Conservation (phyloP, 1,140 invertebrate species). For the Homarus americanus region DNA sequence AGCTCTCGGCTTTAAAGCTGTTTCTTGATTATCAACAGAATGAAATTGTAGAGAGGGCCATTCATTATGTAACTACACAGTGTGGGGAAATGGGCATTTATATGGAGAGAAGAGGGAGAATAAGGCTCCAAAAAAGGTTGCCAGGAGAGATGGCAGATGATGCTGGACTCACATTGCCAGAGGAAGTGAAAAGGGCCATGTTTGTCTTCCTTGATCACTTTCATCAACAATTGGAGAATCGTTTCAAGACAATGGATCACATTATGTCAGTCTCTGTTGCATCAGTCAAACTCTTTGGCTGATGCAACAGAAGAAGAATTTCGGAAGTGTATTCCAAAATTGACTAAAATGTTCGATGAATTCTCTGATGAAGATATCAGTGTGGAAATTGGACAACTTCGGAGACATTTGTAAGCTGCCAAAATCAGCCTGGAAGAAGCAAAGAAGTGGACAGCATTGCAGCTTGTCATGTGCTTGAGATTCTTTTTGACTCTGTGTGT, state of each 20-base stretch:
- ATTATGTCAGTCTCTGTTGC: neutral
- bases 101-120: conserved; percentile 5
- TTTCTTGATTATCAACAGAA: conserved; percentile 16
- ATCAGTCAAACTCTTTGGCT: neutral
- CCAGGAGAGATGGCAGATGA: neutral
- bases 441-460: conserved; percentile 19
- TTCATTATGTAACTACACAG: neutral
- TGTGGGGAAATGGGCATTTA: conserved; percentile 21
- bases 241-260: too few species aligned
- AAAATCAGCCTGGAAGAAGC: neutral
- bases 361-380: neutral
- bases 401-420: neutral
- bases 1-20: neutral
- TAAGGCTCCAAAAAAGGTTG: conserved; percentile 5
- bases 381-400: conserved; percentile 10
- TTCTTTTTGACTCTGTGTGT: neutral
- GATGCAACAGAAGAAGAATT: too few species aligned
- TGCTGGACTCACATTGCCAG: too few species aligned
- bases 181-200: too few species aligned
- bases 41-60: conserved; percentile 25
- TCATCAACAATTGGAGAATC: too few species aligned
- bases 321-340: too few species aligned
- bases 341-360: too few species aligned
- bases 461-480: neutral
- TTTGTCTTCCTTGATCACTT: too few species aligned